Conservation (phyloP, 2,113 vertebrate genomes). For the Microcebus ravelobensis region DNA sequence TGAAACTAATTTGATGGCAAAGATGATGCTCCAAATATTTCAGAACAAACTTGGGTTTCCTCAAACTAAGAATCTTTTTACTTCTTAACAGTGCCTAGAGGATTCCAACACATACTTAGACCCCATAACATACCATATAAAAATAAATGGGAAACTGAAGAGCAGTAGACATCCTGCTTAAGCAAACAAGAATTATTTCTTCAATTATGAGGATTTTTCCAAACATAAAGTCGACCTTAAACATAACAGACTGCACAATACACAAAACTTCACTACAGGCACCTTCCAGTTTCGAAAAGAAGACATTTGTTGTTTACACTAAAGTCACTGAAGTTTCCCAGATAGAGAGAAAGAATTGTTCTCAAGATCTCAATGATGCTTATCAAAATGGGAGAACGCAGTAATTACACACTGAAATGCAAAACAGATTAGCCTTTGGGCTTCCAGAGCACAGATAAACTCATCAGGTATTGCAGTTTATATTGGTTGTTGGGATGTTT, state of each 20-base stretch:
- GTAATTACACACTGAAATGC: conserved; percentile 1
- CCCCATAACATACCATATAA: background rate
- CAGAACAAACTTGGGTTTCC: background rate
- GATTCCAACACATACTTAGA: background rate
- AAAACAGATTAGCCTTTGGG: background rate
- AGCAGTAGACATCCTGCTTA: background rate
- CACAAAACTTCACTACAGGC: background rate
- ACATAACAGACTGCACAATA: background rate
- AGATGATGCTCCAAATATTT: background rate
- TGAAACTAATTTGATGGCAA: background rate
- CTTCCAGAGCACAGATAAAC: background rate
- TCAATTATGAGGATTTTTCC: background rate
- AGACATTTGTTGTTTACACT: conserved; percentile 35
- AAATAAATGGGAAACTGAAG: background rate
- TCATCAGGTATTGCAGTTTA: background rate
- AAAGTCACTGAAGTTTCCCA: conserved; percentile 52
- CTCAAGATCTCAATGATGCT: conserved; percentile 55
- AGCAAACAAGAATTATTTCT: background rate
- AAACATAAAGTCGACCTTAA: background rate
- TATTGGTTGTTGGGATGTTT: background rate
- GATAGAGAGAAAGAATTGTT: background rate
- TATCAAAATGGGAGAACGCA: conserved; percentile 42
- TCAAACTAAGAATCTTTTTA: background rate
- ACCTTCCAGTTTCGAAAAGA: background rate
- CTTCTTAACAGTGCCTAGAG: background rate